A percentile compares a stretch with the other conserved stretches of the same genome.
Conservation (phyloP, 2,888 invertebrate species). For the Orthosia cruda region DNA sequence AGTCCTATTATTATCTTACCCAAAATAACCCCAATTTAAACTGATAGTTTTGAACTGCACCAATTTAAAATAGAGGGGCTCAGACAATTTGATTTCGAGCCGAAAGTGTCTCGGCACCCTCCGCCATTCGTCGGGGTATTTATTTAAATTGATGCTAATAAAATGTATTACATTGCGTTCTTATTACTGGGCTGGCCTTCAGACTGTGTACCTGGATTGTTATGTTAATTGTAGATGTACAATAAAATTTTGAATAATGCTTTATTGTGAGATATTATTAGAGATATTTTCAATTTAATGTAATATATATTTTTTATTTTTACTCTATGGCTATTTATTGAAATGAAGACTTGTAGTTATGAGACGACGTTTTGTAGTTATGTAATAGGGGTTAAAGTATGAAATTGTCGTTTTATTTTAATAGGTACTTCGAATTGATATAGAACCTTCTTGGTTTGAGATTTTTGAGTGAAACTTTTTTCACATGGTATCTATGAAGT, state of each 20-base stretch:
- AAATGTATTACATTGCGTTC: conserved; percentile 70
- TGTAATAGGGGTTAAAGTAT: too few relatives aligned
- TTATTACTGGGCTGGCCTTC: conserved; percentile 37
- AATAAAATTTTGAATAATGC: conserved; percentile 10
- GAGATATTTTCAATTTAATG: conserved; percentile 1
- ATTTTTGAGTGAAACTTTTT: too few relatives aligned
- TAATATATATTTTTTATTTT: neutral
- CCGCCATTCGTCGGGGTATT: conserved; percentile 59
- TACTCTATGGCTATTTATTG: neutral
- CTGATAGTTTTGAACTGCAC: conserved; percentile 53
- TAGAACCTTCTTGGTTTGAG: too few relatives aligned
- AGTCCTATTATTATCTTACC: conserved; percentile 15
- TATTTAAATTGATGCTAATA: conserved; percentile 72
- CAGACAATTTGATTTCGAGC: conserved; percentile 62
- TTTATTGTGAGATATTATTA: conserved; percentile 5
- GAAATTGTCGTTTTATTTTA: too few relatives aligned
- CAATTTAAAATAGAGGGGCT: conserved; percentile 53
- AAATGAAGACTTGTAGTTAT: neutral
- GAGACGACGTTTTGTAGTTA: neutral
- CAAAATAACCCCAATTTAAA: conserved; percentile 38
- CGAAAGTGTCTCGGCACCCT: conserved; percentile 57
- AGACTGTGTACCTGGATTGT: conserved; percentile 25
- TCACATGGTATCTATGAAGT: too few relatives aligned
- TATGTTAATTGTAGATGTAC: conserved; percentile 23
- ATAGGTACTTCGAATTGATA: too few relatives aligned